Conservation (phyloP, 2,113 vertebrate genomes). For the Corythaixoides concolor region DNA sequence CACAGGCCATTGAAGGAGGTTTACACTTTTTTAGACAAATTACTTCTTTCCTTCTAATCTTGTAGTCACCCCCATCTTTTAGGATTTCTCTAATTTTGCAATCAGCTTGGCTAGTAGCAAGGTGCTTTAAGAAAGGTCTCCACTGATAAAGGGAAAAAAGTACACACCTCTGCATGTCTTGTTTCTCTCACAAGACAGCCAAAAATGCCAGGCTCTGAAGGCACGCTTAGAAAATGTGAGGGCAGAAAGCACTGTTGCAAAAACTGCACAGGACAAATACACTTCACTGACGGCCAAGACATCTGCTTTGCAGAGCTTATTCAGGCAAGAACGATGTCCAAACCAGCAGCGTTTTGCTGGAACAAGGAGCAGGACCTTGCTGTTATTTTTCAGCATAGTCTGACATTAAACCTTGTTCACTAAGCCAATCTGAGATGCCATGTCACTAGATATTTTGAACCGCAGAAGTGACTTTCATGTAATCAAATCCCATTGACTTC, state of each 20-base stretch:
- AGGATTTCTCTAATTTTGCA: background rate
- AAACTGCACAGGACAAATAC: background rate
- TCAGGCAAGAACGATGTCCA: background rate
- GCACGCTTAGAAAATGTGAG: background rate
- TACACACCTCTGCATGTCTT: background rate
- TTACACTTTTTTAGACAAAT: background rate
- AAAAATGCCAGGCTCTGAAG: background rate
- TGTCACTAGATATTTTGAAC: background rate
- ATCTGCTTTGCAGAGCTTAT: background rate
- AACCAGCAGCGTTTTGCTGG: background rate
- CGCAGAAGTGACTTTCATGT: background rate
- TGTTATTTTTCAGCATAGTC: background rate
- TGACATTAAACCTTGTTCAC: background rate
- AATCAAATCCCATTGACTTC: background rate
- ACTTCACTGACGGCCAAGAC: background rate
- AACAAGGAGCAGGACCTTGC: background rate
- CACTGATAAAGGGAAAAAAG: background rate
- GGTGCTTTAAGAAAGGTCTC: background rate
- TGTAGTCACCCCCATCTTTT: background rate
- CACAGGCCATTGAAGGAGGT: background rate
- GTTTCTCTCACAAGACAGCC: background rate
- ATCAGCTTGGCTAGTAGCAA: background rate
- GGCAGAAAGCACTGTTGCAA: background rate
- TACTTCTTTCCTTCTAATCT: background rate
- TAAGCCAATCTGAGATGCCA: background rate